Evolutionary conservation across 2,797 vertebrate species (phyloP).

Genomic region (Poecilia velifera): DNA sequence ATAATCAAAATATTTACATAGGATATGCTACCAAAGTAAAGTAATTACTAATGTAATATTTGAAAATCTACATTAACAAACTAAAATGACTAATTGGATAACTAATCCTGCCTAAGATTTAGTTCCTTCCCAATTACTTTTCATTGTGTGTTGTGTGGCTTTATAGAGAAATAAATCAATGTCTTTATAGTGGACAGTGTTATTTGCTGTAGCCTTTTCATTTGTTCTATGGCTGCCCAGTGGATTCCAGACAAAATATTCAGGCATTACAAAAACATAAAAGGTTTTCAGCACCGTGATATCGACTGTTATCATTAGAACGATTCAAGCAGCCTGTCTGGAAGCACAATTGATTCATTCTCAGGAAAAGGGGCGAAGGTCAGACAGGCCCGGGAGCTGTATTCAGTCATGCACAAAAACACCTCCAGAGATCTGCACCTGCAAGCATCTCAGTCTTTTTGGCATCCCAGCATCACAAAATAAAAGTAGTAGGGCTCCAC

Average conservation of each 20-base stretch:
- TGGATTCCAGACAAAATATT: constrained; percentile 38
- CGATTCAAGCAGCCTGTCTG: constrained; percentile 35
- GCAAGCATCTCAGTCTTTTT: constrained; percentile 39
- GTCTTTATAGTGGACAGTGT: constrained; percentile 9
- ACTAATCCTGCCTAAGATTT: constrained; percentile 18
- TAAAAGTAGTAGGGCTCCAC: constrained; percentile 24
- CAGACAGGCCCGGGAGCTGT: constrained; percentile 53
- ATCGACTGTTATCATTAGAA: constrained; percentile 37
- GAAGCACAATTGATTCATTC: constrained; percentile 69
- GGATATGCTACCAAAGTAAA: neutral
- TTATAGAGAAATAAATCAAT: constrained; percentile 31
- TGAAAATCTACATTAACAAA: neutral
- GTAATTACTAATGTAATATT: neutral
- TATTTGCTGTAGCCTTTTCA: constrained; percentile 9
- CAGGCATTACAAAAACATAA: constrained; percentile 8
- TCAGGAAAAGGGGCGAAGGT: constrained; percentile 56
- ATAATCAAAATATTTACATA: neutral
- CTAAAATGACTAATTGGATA: constrained; percentile 23
- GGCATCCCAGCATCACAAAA: constrained; percentile 35
- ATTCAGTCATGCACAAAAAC: constrained; percentile 70
- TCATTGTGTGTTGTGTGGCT: constrained; percentile 2
- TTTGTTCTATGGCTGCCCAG: neutral
- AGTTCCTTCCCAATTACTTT: neutral
- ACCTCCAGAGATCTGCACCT: constrained; percentile 60
- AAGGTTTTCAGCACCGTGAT: neutral